A percentile compares a stretch with the other conserved stretches of the same genome.
These are phyloP conservation scores for Hylomyscus alleni DNA, from an alignment of 2,797 vertebrate species.

Conservation along the genomic window DNA sequence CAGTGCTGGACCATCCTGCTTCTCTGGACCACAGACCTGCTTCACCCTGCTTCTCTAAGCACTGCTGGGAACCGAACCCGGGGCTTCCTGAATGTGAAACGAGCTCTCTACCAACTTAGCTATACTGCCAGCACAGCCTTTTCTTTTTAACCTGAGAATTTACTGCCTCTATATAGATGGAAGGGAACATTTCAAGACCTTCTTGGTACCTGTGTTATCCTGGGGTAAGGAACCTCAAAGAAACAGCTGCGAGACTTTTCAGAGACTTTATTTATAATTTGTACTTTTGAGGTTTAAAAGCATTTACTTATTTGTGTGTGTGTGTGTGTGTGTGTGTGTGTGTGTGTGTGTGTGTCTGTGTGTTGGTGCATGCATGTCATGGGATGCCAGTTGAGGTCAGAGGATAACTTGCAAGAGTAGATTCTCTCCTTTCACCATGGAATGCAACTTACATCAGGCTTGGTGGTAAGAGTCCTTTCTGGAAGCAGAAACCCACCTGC, in stretches of 20 bases:
- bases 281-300: neutral
- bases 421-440: neutral
- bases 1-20: neutral
- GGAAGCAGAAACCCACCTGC: neutral
- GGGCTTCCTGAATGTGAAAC: neutral
- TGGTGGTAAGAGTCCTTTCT: neutral
- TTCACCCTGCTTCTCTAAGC: neutral
- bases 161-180: neutral
- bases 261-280: neutral
- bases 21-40: no score
- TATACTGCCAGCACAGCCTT: neutral
- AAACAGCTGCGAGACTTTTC: neutral
- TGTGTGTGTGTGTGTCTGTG: neutral
- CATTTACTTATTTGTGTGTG: neutral
- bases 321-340: neutral
- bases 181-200: neutral
- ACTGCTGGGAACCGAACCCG: neutral
- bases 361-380: rapidly evolving
- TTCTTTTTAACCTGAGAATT: neutral
- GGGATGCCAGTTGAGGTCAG: neutral
- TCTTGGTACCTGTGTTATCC: neutral
- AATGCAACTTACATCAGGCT: no score
- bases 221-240: neutral
- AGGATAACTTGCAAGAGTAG: neutral
- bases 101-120: neutral